These are phyloP conservation scores for Taphrorychus bicolor DNA, from an alignment of 2,888 invertebrate species.

Conservation along the genomic window DNA sequence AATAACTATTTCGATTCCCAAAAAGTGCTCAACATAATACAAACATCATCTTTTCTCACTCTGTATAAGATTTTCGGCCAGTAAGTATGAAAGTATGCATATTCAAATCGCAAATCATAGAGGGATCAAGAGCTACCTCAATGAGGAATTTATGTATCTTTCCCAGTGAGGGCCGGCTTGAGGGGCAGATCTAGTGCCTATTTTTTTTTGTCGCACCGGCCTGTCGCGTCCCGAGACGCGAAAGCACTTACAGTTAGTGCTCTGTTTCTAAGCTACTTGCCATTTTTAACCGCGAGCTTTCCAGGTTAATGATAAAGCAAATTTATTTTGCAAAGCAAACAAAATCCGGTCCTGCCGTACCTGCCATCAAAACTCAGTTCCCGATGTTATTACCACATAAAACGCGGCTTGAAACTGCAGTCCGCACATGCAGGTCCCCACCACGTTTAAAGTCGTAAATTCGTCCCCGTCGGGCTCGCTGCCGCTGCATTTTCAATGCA, in stretches of 20 bases:
- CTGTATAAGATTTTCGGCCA: background rate
- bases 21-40: no score
- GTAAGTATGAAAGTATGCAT: background rate
- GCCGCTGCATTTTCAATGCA: constrained; percentile 54
- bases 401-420: constrained; percentile 60
- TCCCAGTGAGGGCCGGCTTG: background rate
- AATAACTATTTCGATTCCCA: no score
- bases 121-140: background rate
- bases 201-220: background rate
- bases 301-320: no score
- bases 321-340: no score
- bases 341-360: constrained; percentile 47
- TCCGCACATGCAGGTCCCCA: constrained; percentile 59
- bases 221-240: no score
- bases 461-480: constrained; percentile 49
- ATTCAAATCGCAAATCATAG: background rate
- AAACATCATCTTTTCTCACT: constrained; percentile 2
- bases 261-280: no score
- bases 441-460: constrained; percentile 55
- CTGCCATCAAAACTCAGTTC: constrained; percentile 61
- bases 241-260: background rate
- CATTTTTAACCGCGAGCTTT: no score
- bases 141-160: background rate
- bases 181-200: background rate
- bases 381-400: constrained; percentile 59